Percentiles rank a stretch among this genome's conserved stretches.
Conservation (phyloP, 2,113 vertebrate species). For the Ovibos moschatus region DNA sequence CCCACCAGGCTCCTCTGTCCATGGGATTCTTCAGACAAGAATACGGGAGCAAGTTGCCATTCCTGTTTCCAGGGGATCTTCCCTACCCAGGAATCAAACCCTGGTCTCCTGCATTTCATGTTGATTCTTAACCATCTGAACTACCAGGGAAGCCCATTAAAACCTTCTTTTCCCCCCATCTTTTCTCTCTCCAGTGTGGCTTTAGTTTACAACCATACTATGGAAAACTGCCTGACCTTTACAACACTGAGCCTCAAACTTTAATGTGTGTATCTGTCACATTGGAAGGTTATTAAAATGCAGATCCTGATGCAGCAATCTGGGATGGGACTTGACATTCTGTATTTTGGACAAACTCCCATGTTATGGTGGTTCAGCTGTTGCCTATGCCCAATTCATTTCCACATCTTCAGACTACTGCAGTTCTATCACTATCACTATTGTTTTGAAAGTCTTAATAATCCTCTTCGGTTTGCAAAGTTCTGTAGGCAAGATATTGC, state of each 20-base stretch:
- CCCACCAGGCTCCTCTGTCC: background rate
- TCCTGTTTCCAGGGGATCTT: background rate
- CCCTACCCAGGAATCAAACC: background rate
- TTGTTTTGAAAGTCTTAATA: background rate
- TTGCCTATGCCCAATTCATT: background rate
- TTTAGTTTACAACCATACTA: background rate
- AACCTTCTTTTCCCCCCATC: background rate
- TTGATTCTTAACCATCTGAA: background rate
- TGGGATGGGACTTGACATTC: background rate
- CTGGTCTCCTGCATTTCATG: background rate
- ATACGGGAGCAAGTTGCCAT: background rate
- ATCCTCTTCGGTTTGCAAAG: background rate
- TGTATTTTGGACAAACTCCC: background rate
- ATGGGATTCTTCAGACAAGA: background rate
- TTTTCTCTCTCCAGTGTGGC: background rate
- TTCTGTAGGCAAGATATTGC: background rate
- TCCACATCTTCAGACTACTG: background rate
- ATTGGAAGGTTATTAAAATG: background rate
- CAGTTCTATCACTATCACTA: background rate
- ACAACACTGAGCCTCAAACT: background rate
- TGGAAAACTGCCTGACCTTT: background rate
- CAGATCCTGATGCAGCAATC: background rate
- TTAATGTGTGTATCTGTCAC: background rate
- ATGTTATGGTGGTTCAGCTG: background rate
- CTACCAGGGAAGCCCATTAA: background rate